Evolutionary conservation across 2,113 vertebrate genomes (phyloP).

Genomic region (Arvicanthis niloticus): DNA sequence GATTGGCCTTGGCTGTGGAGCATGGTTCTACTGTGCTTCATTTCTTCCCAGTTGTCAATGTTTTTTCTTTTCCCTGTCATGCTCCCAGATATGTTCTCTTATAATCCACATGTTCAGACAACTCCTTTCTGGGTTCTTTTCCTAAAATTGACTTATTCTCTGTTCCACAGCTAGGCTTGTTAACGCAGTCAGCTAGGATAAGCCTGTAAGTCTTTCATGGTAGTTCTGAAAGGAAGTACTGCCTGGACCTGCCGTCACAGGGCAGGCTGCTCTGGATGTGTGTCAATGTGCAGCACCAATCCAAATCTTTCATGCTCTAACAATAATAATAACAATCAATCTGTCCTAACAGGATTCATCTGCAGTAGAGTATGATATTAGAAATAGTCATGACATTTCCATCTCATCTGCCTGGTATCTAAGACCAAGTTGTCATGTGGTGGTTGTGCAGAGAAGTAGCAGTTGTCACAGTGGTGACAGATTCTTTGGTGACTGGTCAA

Average conservation of each 20-base stretch:
- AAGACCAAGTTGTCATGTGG: neutral
- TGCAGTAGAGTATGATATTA: neutral
- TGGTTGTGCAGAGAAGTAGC: neutral
- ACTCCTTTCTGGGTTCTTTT: constrained; percentile 6
- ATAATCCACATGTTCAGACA: neutral
- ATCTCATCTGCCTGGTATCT: neutral
- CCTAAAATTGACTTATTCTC: neutral
- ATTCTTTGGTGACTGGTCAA: neutral
- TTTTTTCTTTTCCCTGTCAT: neutral
- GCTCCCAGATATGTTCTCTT: neutral
- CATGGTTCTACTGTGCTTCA: neutral
- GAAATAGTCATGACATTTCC: neutral
- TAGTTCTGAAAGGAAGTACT: neutral
- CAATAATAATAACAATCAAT: neutral
- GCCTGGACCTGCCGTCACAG: neutral
- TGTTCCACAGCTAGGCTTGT: constrained; percentile 34
- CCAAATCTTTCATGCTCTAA: neutral
- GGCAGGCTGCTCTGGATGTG: neutral
- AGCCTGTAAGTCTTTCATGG: neutral
- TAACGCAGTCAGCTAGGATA: constrained; percentile 56
- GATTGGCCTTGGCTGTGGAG: neutral
- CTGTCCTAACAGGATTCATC: neutral
- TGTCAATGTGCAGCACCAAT: neutral
- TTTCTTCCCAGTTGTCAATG: neutral
- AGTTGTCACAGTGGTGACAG: neutral